phyloP scores from a whole-genome alignment of 2,888 invertebrate species.

The Slavum lentiscoides region DNA sequence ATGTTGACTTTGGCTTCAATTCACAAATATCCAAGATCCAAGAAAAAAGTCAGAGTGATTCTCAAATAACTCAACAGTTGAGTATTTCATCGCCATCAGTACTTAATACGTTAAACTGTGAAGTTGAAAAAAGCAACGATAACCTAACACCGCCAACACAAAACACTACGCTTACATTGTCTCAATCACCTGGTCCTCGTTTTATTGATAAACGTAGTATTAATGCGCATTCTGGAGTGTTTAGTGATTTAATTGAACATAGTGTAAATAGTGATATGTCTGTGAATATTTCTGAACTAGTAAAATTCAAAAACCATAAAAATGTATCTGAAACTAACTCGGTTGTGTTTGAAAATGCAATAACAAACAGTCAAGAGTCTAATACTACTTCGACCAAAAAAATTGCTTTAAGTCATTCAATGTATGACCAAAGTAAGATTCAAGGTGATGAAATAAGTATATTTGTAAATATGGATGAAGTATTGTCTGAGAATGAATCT shows the following conservation, averaged over 20 bases:
- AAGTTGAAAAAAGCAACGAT: neutral
- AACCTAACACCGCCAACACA: neutral
- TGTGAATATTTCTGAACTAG: neutral
- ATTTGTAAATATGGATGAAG: neutral
- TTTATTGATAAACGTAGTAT: slow-evolving; percentile 3
- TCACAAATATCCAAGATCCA: neutral
- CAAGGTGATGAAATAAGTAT: slow-evolving; percentile 12
- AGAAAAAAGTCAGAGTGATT: neutral
- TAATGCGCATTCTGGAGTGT: neutral
- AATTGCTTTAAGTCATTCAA: neutral
- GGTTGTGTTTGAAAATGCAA: slow-evolving; percentile 14
- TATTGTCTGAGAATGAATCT: neutral
- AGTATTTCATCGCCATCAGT: neutral
- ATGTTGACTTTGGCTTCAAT: neutral
- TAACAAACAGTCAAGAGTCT: slow-evolving; percentile 33
- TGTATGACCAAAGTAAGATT: neutral
- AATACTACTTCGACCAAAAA: neutral
- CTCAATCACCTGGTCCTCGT: slow-evolving; percentile 1
- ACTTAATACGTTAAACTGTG: neutral
- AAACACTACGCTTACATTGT: neutral
- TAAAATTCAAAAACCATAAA: slow-evolving; percentile 2
- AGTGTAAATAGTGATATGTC: slow-evolving; percentile 6
- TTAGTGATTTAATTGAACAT: slow-evolving; percentile 26
- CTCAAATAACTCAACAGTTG: neutral
- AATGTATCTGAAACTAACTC: slow-evolving; percentile 1